Evolutionary conservation across 2,888 invertebrate genomes (phyloP), one percentile per base, ranked within the genome.

Genomic region (Gari tellinella): DNA sequence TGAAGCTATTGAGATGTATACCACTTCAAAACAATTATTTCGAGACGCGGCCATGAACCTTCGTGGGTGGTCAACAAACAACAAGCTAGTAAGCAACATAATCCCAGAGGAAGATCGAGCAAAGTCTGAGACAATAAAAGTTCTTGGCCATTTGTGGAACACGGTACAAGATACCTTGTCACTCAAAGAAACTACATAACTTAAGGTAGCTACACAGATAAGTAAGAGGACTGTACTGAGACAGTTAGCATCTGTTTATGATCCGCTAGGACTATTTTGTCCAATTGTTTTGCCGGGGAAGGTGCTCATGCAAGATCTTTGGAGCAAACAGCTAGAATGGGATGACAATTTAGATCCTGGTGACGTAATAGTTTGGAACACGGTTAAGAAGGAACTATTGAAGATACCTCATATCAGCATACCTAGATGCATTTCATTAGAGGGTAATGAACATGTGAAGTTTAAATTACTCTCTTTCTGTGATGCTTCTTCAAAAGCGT

Each of bases 401-500:
- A 49, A 53, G 1, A 21, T 57, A 1, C 14, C 23, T 12, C 14
- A 65, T 23, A 12, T n/a, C 15, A 8, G 10, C 1, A 23, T 65
- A 14, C 40, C 23, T 14, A 53, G 56, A 15, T 65, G 65, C 23
- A 12, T 38, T n/a, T 4, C 31, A 31, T 31, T 31, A 31, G 31
- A 62, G 2, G 7, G 12, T 14, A 31, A 41, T 41, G 40, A 15
- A 40, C 14, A 68, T 21, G 41, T 49, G 17, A 26, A 17, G 23
- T 49, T 45, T 40, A 48, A 49, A 12, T 43, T 66, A 5, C 21
- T 61, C 7, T 72, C 62, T 49, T 72, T 67, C 21, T 64, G 65
- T 72, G 65, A 72, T 55, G 65, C 72, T 8, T 64, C 60, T 23
- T n/a, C 5, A 21, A 55, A 45, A n/a, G 64, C 72, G 10, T 72